Evolutionary conservation across 2,888 invertebrate species (phyloP).

Genomic region (Metallyticus violacea): DNA sequence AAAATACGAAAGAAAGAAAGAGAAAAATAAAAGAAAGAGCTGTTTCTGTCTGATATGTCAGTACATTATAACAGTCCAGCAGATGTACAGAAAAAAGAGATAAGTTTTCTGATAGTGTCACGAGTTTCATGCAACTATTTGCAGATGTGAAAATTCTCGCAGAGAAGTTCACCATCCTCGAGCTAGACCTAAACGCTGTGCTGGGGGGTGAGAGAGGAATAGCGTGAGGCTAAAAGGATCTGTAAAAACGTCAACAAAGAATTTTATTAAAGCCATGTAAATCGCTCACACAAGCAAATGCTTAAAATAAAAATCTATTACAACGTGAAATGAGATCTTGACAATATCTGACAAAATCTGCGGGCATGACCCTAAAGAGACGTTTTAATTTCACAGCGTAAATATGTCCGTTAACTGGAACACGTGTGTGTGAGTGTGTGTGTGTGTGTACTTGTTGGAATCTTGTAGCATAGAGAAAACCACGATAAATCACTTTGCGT

Average conservation of each 20-base stretch:
- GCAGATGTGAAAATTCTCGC: not conserved
- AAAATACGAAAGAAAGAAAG: too few species aligned
- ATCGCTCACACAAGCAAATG: not conserved
- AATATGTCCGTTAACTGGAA: not conserved
- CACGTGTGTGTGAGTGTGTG: not conserved
- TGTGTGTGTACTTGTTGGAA: not conserved
- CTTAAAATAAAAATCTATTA: not conserved
- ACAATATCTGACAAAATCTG: not conserved
- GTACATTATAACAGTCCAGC: too few species aligned
- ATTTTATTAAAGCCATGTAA: not conserved
- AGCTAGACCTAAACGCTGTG: not conserved
- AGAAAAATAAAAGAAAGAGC: too few species aligned
- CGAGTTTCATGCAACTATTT: not conserved
- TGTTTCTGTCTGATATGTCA: too few species aligned
- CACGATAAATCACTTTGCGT: not conserved
- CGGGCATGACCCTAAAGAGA: not conserved
- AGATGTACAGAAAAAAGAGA: too few species aligned
- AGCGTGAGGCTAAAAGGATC: not conserved
- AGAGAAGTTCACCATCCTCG: not conserved
- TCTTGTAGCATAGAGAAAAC: not conserved
- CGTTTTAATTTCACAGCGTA: not conserved
- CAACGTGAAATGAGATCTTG: not conserved
- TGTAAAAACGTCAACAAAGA: not conserved
- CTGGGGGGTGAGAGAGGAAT: not conserved
- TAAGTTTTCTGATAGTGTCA: not conserved